phyloP scores from a whole-genome alignment of 2,113 vertebrate species.

The Oreotrochilus melanogaster region DNA sequence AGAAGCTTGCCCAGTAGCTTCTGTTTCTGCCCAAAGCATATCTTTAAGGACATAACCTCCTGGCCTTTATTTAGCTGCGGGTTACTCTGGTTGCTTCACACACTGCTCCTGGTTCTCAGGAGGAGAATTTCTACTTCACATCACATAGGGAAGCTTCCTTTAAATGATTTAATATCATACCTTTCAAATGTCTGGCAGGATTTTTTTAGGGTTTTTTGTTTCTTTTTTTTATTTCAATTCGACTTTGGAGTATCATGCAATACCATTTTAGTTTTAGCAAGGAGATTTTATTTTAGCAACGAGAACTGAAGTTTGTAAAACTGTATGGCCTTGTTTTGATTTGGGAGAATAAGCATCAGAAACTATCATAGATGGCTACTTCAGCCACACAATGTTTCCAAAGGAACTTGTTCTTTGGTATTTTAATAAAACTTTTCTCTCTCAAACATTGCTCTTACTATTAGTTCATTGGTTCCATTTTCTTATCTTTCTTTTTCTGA shows the following conservation, averaged over 20 bases:
- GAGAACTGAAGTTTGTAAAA: background rate
- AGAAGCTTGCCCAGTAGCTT: background rate
- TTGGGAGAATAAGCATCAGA: background rate
- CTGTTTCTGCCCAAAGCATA: background rate
- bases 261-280: background rate
- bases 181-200: background rate
- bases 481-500: background rate
- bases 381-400: background rate
- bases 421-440: background rate
- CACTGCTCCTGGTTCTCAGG: background rate
- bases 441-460: background rate
- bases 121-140: background rate
- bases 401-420: background rate
- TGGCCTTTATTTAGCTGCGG: background rate
- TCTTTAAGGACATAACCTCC: background rate
- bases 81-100: background rate
- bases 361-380: background rate
- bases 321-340: background rate
- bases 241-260: background rate
- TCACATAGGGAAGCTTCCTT: background rate
- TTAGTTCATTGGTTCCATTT: background rate
- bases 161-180: background rate
- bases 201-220: background rate
- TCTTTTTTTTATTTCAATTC: background rate
- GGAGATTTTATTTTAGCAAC: background rate